Evolutionary conservation across 2,888 invertebrate genomes (phyloP), one percentile per base, ranked within the genome.

Genomic region (Microctonus aethiopoides): DNA sequence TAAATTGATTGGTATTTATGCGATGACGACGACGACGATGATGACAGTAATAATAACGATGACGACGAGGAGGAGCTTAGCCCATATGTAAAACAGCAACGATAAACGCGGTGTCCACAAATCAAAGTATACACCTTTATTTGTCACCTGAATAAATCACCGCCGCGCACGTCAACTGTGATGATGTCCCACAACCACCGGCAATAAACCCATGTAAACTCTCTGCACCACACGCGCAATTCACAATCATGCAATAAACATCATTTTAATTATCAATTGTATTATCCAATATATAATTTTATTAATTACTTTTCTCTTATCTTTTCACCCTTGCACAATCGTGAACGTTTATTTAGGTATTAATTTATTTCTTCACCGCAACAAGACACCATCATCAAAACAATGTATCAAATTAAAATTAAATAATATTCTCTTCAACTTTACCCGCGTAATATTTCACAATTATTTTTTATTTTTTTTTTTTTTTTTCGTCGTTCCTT

Each of bases 121-220:
- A 57, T 57, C 32, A 46, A 46, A n/a, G 4, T 16, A 16, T 32
- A 16, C 57, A 57, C 57, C 57, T 57, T n/a, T n/a, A n/a, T 46
- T 16, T 16, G 46, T 46, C 46, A 46, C 46, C 46, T 22, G 22
- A 60, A 60, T 60, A 20, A 36, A 34, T 39, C 20, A 34, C n/a
- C n/a, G n/a, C 60, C 36, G 60, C 60, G 39, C 60, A 60, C 60
- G 60, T 60, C 60, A 60, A 34, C 60, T 20, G 34, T n/a, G n/a
- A n/a, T 22, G 60, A 60, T 60, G 46, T 11, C 62, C 13, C 46
- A 46, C 62, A 41, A 62, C 46, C 62, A 62, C 62, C 62, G 46
- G 46, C 41, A 57, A 32, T 6, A 16, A 16, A 29, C 57, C 57
- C 57, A 57, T 57, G 57, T 57, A 57, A 32, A 57, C 57, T 29